Conservation (phyloP, 1,140 invertebrate genomes). For the Paraescarpia echinospica region DNA sequence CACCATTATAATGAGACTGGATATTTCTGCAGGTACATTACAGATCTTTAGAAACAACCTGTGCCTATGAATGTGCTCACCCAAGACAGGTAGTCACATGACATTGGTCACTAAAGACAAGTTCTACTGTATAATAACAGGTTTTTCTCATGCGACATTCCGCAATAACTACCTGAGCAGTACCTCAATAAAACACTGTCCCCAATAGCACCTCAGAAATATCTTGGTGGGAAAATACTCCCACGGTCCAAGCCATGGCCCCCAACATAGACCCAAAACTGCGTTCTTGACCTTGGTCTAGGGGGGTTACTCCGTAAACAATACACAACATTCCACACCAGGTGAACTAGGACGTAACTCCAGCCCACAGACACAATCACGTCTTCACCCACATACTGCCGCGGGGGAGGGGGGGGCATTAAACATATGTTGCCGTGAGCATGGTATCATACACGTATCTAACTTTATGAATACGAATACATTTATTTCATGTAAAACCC, state of each 20-base stretch:
- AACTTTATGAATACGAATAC: too few species aligned
- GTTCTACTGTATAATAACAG: too few species aligned
- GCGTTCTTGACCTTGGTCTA: neutral
- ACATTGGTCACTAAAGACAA: too few species aligned
- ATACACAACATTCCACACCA: neutral
- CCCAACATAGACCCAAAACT: neutral
- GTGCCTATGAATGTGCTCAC: too few species aligned
- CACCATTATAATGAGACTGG: too few species aligned
- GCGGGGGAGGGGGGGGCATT: neutral
- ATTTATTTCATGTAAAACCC: too few species aligned
- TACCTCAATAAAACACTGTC: conserved; percentile 7
- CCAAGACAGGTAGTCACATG: too few species aligned
- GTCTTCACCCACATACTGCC: neutral
- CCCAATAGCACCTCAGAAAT: neutral
- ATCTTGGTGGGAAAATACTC: neutral
- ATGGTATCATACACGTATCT: too few species aligned
- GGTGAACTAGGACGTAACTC: neutral
- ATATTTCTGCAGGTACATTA: too few species aligned
- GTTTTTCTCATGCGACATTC: too few species aligned
- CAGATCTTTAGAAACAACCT: too few species aligned
- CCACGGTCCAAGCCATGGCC: too few species aligned
- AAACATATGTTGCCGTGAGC: neutral
- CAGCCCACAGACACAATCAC: neutral
- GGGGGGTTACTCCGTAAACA: neutral
- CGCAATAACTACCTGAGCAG: neutral